Base-by-base conservation (phyloP, 2,888 invertebrate genomes). In the Ligdia adustata region DNA sequence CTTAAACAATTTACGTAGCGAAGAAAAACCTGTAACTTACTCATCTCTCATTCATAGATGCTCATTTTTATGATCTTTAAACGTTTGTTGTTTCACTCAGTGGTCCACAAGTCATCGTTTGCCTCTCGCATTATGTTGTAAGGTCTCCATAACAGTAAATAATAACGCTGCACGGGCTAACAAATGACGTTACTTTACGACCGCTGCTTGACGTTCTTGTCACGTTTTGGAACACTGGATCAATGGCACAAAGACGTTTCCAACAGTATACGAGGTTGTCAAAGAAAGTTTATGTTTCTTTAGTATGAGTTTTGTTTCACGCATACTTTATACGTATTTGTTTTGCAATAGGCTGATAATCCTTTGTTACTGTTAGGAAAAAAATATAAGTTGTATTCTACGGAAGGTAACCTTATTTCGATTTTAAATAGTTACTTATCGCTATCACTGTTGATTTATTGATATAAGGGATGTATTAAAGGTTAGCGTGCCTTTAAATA, bases 131-230 rank as follows among this genome's bases (percentile, higher is more conserved):
- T 31, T 22, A 34, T 29, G 18, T 9, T 22, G 20, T 42, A 26
- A 40, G 33, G 40, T 29, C 34, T 33, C 40, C 15, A 28, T 49
- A 43, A 49, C 48, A 49, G 18, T 49, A 42, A 49, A 38, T 49
- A 43, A 49, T 43, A 42, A 9, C 42, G 42, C 38, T 22, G 28
- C 38, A 42, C 31, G 24, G 26, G 32, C 38, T 28, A 42, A 38
- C 48, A 42, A 49, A 49, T 49, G 32, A 43, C 42, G 27, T 49
- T 49, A 49, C 28, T 49, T 49, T 49, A 49, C 48, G 48, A 33
- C 12, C 35, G 20, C 35, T 1, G 22, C 37, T 42, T 49, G 32
- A 43, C 38, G 28, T 27, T 49, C 48, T 43, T 39, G 48, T 49
- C 48, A 49, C 48, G 48, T 49, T 33, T 37, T 32, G 42, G 42